Evolutionary conservation across 1,140 invertebrate species (phyloP).

Genomic region (Sesamia nonagrioides): DNA sequence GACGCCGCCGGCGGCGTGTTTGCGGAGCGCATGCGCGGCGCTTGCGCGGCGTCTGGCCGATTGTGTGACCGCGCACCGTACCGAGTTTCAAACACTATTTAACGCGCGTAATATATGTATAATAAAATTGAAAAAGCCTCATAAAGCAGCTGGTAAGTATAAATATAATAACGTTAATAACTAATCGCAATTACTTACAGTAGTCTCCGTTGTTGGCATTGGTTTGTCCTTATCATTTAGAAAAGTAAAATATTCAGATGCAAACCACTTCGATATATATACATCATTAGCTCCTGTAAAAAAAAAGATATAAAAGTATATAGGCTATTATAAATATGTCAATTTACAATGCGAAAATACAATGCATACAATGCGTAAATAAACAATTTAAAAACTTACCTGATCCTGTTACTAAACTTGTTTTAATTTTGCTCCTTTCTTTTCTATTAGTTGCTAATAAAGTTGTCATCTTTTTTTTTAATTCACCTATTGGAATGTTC

Average conservation of each 20-base stretch:
- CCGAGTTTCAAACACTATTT: too few relatives aligned
- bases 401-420: constrained; percentile 1
- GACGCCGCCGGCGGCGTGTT: too few relatives aligned
- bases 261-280: not conserved
- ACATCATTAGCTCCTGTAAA: too few relatives aligned
- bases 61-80: too few relatives aligned
- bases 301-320: too few relatives aligned
- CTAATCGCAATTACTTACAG: not conserved
- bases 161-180: constrained; percentile 15
- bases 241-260: not conserved
- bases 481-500: not conserved
- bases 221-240: constrained; percentile 8
- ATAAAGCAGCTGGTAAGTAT: constrained; percentile 14
- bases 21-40: too few relatives aligned
- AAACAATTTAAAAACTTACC: constrained; percentile 9
- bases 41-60: too few relatives aligned
- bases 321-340: too few relatives aligned
- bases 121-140: constrained; percentile 14
- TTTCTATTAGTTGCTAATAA: constrained; percentile 6
- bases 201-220: constrained; percentile 8
- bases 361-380: not conserved
- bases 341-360: too few relatives aligned
- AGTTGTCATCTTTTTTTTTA: constrained; percentile 7
- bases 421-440: constrained; percentile 2
- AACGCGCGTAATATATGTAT: not conserved